Conservation (phyloP, 2,113 vertebrate species). For the Podarcis muralis region DNA sequence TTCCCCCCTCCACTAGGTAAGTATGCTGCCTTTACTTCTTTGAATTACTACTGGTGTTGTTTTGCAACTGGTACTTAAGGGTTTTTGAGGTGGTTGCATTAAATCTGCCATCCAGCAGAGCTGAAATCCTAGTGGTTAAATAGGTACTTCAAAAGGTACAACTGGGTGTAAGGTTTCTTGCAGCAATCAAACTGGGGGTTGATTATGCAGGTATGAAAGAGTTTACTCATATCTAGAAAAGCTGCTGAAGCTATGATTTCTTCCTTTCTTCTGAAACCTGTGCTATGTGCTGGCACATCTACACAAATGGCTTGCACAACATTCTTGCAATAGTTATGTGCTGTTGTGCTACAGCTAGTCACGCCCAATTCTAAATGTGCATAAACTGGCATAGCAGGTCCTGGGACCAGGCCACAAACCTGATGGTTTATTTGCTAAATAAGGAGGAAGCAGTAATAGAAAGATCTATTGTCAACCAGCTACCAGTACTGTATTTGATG, state of each 20-base stretch:
- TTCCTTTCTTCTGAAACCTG: not conserved
- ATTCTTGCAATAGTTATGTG: not conserved
- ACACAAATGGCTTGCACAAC: slow-evolving; percentile 5
- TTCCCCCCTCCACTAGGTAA: not conserved
- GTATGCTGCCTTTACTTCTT: not conserved
- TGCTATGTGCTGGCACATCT: not conserved
- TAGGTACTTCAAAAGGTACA: not conserved
- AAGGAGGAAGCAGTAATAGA: slow-evolving; percentile 29
- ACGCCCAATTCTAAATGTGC: slow-evolving; percentile 15
- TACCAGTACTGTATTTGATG: slow-evolving; percentile 30
- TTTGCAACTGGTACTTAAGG: not conserved
- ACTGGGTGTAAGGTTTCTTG: not conserved
- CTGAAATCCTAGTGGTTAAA: not conserved
- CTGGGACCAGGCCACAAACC: slow-evolving; percentile 7
- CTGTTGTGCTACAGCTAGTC: not conserved
- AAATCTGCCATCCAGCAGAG: not conserved
- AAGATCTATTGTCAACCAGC: slow-evolving; percentile 28
- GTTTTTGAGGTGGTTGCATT: not conserved
- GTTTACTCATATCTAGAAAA: not conserved
- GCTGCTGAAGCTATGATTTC: not conserved
- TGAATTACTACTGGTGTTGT: slow-evolving; percentile 2
- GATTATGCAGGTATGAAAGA: not conserved
- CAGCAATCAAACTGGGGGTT: not conserved
- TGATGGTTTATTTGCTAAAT: slow-evolving; percentile 23
- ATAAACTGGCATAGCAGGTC: slow-evolving; percentile 26